phyloP scores from a whole-genome alignment of 2,113 vertebrate species.

The Dipodomys stephensi region DNA sequence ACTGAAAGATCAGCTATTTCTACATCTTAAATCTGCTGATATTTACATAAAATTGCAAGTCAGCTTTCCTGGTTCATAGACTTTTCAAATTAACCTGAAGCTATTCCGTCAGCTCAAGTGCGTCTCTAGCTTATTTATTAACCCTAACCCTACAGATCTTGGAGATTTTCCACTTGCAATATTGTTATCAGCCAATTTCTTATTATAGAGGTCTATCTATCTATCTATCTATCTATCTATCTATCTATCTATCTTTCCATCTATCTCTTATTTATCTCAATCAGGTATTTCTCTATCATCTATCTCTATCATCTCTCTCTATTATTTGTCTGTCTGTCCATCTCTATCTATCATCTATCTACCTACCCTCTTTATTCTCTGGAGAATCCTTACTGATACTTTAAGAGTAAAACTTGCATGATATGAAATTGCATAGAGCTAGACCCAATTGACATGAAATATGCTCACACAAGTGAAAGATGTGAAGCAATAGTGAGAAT shows the following conservation, averaged over 20 bases:
- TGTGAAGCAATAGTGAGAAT: not conserved
- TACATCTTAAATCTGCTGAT: not conserved
- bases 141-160: not conserved
- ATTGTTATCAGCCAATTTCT: not conserved
- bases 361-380: not conserved
- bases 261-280: too few species aligned
- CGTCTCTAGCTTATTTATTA: not conserved
- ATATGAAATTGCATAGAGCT: not conserved
- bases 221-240: too few species aligned
- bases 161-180: not conserved
- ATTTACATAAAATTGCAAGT: not conserved
- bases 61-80: not conserved
- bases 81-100: not conserved
- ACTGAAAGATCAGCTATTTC: not conserved
- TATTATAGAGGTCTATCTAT: too few species aligned
- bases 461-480: not conserved
- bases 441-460: accelerated
- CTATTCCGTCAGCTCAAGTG: not conserved
- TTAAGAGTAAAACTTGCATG: not conserved
- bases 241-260: too few species aligned
- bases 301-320: too few species aligned
- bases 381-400: not conserved
- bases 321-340: too few species aligned
- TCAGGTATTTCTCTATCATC: too few species aligned
- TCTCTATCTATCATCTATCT: too few species aligned